These are phyloP conservation scores for Kryphioiulus occultus DNA, from an alignment of 2,888 invertebrate species.

Conservation along the genomic window DNA sequence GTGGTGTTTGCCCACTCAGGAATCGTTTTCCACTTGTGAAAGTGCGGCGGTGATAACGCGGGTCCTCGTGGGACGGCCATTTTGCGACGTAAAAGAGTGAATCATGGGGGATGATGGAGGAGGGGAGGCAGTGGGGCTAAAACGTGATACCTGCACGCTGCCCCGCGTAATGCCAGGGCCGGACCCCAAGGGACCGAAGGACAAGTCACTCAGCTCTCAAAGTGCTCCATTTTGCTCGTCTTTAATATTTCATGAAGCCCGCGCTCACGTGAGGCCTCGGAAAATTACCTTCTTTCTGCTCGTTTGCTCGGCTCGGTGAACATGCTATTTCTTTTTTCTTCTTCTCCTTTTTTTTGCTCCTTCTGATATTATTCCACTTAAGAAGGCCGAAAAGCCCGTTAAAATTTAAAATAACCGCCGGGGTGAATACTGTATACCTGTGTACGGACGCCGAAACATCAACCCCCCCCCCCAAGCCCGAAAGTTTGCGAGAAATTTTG, in stretches of 20 bases:
- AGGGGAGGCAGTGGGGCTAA: background rate
- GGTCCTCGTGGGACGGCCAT: constrained; percentile 22
- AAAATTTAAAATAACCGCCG: no score
- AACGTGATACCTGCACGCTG: constrained; percentile 14
- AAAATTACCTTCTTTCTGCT: constrained; percentile 35
- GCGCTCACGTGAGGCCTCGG: background rate
- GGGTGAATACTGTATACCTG: no score
- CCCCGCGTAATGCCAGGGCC: constrained; percentile 20
- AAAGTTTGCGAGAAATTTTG: no score
- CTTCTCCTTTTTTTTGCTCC: background rate
- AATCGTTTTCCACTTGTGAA: constrained; percentile 35
- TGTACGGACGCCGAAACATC: no score
- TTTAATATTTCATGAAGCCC: constrained; percentile 31
- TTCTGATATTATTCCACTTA: background rate
- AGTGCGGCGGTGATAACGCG: constrained; percentile 31
- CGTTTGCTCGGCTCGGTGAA: constrained; percentile 25
- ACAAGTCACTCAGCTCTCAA: constrained; percentile 30
- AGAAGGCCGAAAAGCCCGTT: background rate
- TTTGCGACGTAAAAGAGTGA: constrained; percentile 35
- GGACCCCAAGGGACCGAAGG: constrained; percentile 28
- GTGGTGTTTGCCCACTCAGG: constrained; percentile 31
- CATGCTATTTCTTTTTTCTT: background rate
- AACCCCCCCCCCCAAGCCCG: no score
- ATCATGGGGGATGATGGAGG: constrained; percentile 11
- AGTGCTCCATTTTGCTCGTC: constrained; percentile 29